Conservation (phyloP, 2,113 vertebrate species). For the Onychostruthus taczanowskii region DNA sequence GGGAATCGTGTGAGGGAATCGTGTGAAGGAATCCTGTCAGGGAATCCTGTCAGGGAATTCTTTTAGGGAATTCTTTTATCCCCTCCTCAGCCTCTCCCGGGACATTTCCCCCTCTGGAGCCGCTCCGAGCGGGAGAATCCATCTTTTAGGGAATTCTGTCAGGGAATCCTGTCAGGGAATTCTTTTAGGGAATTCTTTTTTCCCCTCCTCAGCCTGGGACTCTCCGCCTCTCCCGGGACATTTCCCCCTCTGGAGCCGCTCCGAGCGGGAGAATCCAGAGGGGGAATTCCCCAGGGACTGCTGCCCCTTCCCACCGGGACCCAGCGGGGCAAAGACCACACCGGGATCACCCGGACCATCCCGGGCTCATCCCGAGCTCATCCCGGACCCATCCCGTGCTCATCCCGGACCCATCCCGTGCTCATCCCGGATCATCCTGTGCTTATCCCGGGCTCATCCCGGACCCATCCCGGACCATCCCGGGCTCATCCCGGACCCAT, state of each 20-base stretch:
- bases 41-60: not conserved
- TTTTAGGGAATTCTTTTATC: no score
- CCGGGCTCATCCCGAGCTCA: accelerated
- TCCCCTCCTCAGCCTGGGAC: no score
- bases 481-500: no score
- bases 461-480: not conserved
- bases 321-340: not conserved
- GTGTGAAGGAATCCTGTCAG: not conserved
- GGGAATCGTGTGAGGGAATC: no score
- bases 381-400: not conserved
- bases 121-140: no score
- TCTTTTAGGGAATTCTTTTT: accelerated
- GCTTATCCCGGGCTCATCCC: not conserved
- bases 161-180: not conserved
- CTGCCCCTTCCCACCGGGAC: not conserved
- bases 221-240: accelerated
- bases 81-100: no score
- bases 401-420: no score
- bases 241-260: not conserved
- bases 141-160: no score
- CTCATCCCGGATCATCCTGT: not conserved
- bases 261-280: not conserved
- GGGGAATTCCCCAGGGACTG: not conserved
- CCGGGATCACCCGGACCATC: not conserved
- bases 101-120: no score